phyloP scores from a whole-genome alignment of 2,888 invertebrate genomes.

The Mimumesa dahlbomi region DNA sequence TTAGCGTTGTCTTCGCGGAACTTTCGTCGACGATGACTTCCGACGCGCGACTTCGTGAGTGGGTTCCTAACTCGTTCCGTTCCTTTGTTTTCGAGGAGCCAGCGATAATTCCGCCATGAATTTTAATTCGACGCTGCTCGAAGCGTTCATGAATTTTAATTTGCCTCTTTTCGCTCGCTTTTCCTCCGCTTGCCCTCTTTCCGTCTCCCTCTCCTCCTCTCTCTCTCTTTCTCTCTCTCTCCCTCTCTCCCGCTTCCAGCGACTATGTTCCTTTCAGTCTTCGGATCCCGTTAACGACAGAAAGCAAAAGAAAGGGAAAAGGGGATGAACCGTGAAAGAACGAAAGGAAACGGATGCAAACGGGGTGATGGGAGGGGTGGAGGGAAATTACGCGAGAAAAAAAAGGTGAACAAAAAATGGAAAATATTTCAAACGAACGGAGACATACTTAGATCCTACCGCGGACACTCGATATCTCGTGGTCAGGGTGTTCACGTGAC shows the following conservation, averaged over 20 bases:
- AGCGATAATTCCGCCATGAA: constrained; percentile 70
- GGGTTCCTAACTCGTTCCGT: constrained; percentile 51
- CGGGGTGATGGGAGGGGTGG: not conserved
- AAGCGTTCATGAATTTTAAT: constrained; percentile 72
- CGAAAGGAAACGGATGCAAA: not conserved
- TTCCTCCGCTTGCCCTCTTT: constrained; percentile 1
- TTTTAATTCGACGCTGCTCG: constrained; percentile 69
- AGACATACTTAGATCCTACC: constrained; percentile 15
- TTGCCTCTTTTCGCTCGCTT: constrained; percentile 54
- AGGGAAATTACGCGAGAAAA: not conserved
- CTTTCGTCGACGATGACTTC: constrained; percentile 49
- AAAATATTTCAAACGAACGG: not conserved
- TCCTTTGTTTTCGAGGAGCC: constrained; percentile 67
- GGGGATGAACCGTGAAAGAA: not conserved
- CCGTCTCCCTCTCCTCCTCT: constrained; percentile 6
- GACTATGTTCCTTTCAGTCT: constrained; percentile 9
- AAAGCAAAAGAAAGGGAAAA: not conserved
- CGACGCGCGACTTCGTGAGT: constrained; percentile 49
- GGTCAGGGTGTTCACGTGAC: constrained; percentile 15
- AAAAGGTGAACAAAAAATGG: not conserved
- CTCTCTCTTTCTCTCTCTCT: constrained; percentile 10
- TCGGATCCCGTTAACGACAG: constrained; percentile 11
- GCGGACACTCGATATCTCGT: constrained; percentile 30
- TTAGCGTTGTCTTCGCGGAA: constrained; percentile 20
- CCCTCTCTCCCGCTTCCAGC: not conserved